These are phyloP conservation scores for Perodicticus potto DNA, from an alignment of 2,797 vertebrate species.

Conservation along the genomic window DNA sequence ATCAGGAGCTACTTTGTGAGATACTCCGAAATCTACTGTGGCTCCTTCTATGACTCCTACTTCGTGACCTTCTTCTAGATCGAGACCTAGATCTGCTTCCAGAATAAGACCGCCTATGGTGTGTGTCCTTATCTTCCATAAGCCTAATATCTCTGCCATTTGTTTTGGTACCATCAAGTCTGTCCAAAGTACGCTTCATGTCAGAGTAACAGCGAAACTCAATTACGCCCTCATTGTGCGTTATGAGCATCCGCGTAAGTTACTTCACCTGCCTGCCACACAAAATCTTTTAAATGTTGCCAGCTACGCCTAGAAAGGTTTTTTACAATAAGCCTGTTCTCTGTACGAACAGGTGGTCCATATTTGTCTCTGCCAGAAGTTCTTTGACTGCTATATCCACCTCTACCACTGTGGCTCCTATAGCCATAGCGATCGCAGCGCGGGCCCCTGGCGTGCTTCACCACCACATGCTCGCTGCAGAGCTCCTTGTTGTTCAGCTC, in stretches of 20 bases:
- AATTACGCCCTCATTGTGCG: conserved; percentile 94
- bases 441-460: too few relatives aligned
- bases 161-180: conserved; percentile 95
- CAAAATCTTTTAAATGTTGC: conserved; percentile 97
- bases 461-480: too few relatives aligned
- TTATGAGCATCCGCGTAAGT: conserved; percentile 96
- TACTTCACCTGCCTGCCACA: conserved; percentile 96
- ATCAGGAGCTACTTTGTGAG: conserved; percentile 90
- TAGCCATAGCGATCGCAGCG: too few relatives aligned
- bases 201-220: conserved; percentile 94
- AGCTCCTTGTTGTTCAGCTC: too few relatives aligned
- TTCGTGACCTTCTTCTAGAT: conserved; percentile 92
- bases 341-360: conserved; percentile 95
- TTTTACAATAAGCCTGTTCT: conserved; percentile 95
- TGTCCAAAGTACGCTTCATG: conserved; percentile 94
- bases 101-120: conserved; percentile 92
- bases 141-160: conserved; percentile 95
- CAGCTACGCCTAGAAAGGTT: conserved; percentile 96
- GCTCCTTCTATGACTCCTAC: conserved; percentile 93
- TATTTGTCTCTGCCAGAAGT: conserved; percentile 95
- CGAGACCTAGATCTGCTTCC: conserved; percentile 94
- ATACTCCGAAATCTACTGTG: conserved; percentile 91
- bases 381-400: conserved; percentile 94
- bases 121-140: conserved; percentile 93
- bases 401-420: conserved; percentile 82